Percentiles rank a stretch among this genome's conserved stretches.
Evolutionary conservation across 2,888 invertebrate species (phyloP).

Genomic region (Falcaria lacertinaria): DNA sequence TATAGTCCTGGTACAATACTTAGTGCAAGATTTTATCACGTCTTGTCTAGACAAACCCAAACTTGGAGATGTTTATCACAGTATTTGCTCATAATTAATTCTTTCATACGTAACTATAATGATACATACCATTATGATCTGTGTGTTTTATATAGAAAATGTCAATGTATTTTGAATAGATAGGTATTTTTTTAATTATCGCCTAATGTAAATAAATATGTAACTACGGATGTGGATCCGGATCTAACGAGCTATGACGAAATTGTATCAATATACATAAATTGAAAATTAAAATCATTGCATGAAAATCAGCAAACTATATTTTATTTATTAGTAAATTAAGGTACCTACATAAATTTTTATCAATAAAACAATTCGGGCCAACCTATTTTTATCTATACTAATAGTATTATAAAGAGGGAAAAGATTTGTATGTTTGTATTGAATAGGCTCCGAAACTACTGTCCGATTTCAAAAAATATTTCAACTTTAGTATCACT

Average conservation of each 20-base stretch:
- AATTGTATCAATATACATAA: constrained; percentile 44
- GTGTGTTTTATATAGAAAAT: constrained; percentile 40
- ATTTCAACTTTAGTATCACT: too few species aligned
- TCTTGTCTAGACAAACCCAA: constrained; percentile 9
- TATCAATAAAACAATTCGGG: too few species aligned
- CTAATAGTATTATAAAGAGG: too few species aligned
- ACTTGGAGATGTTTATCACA: constrained; percentile 10
- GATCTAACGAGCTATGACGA: constrained; percentile 44
- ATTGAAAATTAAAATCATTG: constrained; percentile 40
- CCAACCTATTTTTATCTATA: too few species aligned
- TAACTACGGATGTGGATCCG: constrained; percentile 26
- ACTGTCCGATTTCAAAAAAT: too few species aligned
- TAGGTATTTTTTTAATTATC: constrained; percentile 47
- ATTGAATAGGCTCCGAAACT: too few species aligned
- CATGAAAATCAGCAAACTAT: constrained; percentile 23
- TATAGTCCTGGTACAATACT: background rate
- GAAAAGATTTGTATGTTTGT: too few species aligned
- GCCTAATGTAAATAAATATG: constrained; percentile 33
- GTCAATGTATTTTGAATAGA: constrained; percentile 48
- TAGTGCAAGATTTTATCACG: background rate
- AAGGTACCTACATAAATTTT: too few species aligned
- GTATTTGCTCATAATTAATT: constrained; percentile 31
- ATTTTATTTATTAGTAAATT: too few species aligned
- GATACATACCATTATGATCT: constrained; percentile 23
- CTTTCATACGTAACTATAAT: constrained; percentile 18